Conservation (phyloP, 2,888 invertebrate genomes). For the Sericinus montela region DNA sequence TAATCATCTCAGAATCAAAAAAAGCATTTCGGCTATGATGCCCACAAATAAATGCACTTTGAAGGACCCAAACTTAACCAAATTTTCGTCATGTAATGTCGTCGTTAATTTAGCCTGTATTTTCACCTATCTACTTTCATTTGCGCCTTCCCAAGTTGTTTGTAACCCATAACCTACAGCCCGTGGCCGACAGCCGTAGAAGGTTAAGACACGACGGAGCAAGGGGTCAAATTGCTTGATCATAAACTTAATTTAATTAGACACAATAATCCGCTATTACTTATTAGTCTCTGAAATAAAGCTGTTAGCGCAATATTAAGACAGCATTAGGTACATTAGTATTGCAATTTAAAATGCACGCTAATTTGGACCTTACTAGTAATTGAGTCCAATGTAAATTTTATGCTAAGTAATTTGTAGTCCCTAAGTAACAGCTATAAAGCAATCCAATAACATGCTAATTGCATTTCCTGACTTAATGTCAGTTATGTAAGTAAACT, state of each 20-base stretch:
- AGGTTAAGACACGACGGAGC: conserved; percentile 10
- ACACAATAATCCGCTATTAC: conserved; percentile 22
- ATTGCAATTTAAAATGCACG: not conserved
- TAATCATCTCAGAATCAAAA: too few relatives aligned
- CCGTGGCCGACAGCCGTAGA: conserved; percentile 11
- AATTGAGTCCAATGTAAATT: not conserved
- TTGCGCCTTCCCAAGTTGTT: conserved; percentile 9
- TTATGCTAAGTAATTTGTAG: conserved; percentile 1
- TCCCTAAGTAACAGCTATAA: conserved; percentile 20
- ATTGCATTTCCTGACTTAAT: conserved; percentile 26
- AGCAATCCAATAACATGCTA: conserved; percentile 27
- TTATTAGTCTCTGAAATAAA: conserved; percentile 27
- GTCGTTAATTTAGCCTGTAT: too few relatives aligned
- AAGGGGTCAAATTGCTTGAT: conserved; percentile 10
- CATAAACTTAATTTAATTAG: conserved; percentile 23
- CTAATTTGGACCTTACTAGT: conserved; percentile 1
- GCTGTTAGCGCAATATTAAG: conserved; percentile 28
- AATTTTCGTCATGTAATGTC: too few relatives aligned
- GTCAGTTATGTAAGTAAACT: too few relatives aligned
- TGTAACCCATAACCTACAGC: conserved; percentile 13
- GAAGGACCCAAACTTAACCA: too few relatives aligned
- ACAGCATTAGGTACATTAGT: conserved; percentile 20
- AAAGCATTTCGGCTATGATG: too few relatives aligned
- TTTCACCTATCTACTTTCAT: conserved; percentile 5
- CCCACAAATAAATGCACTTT: too few relatives aligned